Evolutionary conservation across 2,888 invertebrate genomes (phyloP).

Genomic region (Acanthacorydalis orientalis): DNA sequence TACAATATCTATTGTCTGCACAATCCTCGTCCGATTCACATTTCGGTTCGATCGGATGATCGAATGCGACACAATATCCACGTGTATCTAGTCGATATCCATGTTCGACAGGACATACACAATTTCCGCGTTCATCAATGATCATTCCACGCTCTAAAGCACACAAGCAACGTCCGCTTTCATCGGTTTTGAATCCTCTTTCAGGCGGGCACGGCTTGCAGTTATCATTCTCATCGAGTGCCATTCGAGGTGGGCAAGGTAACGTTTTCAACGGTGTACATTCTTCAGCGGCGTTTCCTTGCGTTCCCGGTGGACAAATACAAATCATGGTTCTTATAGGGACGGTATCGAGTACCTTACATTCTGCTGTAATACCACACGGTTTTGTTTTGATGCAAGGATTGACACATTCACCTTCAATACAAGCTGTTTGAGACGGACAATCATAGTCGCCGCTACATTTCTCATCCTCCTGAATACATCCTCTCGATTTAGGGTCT

Average conservation of each 20-base stretch:
- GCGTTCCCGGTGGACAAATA: conserved; percentile 69
- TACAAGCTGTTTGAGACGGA: conserved; percentile 66
- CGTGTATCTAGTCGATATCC: conserved; percentile 43
- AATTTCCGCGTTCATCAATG: conserved; percentile 58
- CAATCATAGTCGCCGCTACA: conserved; percentile 71
- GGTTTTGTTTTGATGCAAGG: conserved; percentile 65
- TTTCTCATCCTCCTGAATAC: conserved; percentile 38
- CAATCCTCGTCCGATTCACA: conserved; percentile 61
- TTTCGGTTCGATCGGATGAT: conserved; percentile 24
- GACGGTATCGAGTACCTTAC: conserved; percentile 61
- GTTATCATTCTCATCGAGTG: conserved; percentile 57
- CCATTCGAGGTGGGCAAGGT: conserved; percentile 60
- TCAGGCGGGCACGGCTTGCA: conserved; percentile 57
- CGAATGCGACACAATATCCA: conserved; percentile 36
- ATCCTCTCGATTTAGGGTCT: conserved; percentile 40
- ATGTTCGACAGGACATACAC: conserved; percentile 53
- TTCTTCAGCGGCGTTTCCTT: conserved; percentile 70
- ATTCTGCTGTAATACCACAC: conserved; percentile 65
- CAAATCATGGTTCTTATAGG: conserved; percentile 81
- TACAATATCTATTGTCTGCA: conserved; percentile 58
- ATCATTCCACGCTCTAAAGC: conserved; percentile 62
- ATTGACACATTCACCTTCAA: conserved; percentile 65
- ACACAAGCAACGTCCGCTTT: conserved; percentile 66
- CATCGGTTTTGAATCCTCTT: conserved; percentile 58
- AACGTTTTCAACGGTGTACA: conserved; percentile 40